Percentiles rank a stretch among this genome's conserved stretches.
Conservation (phyloP, 2,888 invertebrate genomes). For the Agrochola macilenta region DNA sequence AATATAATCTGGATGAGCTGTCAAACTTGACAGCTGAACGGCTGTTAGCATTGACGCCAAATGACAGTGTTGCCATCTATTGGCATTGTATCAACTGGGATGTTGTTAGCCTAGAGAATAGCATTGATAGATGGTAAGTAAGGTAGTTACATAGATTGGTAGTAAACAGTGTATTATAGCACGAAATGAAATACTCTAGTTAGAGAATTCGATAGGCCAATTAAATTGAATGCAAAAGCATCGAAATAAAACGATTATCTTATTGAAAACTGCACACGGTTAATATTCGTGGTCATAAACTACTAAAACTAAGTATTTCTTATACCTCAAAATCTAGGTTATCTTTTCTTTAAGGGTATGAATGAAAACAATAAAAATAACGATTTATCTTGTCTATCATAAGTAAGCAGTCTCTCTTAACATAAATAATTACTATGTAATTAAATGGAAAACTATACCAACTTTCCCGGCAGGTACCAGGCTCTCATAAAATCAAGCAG, state of each 20-base stretch:
- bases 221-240: not conserved
- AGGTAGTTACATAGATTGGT: not conserved
- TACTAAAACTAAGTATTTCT: not conserved
- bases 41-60: constrained; percentile 29
- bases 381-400: not conserved
- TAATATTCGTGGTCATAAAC: not conserved
- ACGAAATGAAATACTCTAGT: not conserved
- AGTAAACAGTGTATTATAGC: not conserved
- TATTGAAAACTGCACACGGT: not conserved
- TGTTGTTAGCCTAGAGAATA: constrained; percentile 6
- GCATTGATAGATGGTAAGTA: not conserved
- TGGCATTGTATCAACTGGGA: constrained; percentile 20
- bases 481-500: not conserved
- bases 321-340: not conserved
- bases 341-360: not conserved
- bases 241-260: not conserved
- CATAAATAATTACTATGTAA: not conserved
- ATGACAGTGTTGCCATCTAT: constrained; percentile 13
- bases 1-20: constrained; percentile 32
- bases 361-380: not conserved
- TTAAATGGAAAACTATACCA: not conserved
- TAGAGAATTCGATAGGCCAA: not conserved
- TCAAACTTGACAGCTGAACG: constrained; percentile 38
- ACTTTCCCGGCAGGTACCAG: not conserved
- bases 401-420: not conserved